phyloP scores from a whole-genome alignment of 2,113 vertebrate genomes.

The Protobothrops mucrosquamatus region DNA sequence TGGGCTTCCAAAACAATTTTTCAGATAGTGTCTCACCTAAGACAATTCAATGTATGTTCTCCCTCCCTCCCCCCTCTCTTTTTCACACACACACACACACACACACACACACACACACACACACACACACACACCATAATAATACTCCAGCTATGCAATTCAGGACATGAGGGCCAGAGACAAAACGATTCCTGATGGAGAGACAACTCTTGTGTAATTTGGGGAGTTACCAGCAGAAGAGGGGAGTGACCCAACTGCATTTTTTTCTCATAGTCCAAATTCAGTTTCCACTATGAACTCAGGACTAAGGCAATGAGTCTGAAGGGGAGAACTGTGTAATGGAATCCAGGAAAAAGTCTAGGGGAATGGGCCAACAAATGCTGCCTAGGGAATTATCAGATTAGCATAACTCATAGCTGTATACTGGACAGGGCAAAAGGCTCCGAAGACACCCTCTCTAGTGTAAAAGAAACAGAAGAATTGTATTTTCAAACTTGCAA shows the following conservation, averaged over 20 bases:
- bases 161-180: neutral
- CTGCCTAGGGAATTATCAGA: neutral
- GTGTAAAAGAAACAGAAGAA: neutral
- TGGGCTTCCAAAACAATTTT: neutral
- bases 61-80: fast-evolving
- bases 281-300: neutral
- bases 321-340: neutral
- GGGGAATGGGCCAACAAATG: neutral
- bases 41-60: neutral
- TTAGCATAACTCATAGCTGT: neutral
- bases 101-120: no score
- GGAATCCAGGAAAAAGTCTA: neutral
- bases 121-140: neutral
- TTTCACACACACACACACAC: neutral
- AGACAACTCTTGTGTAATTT: neutral
- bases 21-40: neutral
- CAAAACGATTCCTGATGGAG: neutral
- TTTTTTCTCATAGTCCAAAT: neutral
- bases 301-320: neutral
- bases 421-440: neutral
- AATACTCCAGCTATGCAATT: neutral
- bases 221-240: neutral
- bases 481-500: neutral
- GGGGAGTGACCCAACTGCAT: neutral
- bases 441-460: neutral